A percentile compares a stretch with the other conserved stretches of the same genome.
Evolutionary conservation across 2,888 invertebrate genomes (phyloP).

Genomic region (Pegoplata infirma): DNA sequence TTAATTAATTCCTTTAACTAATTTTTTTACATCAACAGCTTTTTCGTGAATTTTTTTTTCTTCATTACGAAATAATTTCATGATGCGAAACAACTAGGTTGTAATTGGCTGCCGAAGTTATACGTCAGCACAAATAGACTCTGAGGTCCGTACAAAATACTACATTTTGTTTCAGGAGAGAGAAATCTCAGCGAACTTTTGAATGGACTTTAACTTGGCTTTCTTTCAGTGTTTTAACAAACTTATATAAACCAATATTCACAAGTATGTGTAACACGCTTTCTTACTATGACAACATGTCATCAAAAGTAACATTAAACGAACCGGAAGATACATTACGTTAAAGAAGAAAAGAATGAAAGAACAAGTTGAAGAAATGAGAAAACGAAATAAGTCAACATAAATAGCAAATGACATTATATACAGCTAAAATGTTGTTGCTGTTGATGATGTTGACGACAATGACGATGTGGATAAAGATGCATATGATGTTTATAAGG

Average conservation of each 20-base stretch:
- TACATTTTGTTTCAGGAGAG: no score
- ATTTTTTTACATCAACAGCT: no score
- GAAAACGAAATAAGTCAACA: slow-evolving; percentile 25
- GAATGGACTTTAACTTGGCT: no score
- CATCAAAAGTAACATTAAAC: slow-evolving; percentile 53
- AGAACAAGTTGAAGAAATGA: background rate
- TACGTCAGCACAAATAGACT: no score
- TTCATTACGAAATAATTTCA: no score
- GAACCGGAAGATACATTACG: slow-evolving; percentile 54
- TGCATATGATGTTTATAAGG: background rate
- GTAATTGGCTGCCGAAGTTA: no score
- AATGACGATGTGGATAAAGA: background rate
- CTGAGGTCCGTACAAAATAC: no score
- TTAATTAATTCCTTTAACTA: no score
- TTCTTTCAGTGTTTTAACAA: slow-evolving; percentile 21
- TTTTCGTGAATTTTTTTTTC: no score
- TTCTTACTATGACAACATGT: slow-evolving; percentile 41
- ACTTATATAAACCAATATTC: background rate
- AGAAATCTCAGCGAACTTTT: no score
- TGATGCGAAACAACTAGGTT: no score
- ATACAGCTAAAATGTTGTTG: background rate
- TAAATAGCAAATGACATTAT: slow-evolving; percentile 19
- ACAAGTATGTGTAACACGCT: slow-evolving; percentile 16
- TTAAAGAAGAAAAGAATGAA: background rate
- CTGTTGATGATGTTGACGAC: no score